Evolutionary conservation across 2,797 vertebrate genomes (phyloP).

Genomic region (Macropodus opercularis): DNA sequence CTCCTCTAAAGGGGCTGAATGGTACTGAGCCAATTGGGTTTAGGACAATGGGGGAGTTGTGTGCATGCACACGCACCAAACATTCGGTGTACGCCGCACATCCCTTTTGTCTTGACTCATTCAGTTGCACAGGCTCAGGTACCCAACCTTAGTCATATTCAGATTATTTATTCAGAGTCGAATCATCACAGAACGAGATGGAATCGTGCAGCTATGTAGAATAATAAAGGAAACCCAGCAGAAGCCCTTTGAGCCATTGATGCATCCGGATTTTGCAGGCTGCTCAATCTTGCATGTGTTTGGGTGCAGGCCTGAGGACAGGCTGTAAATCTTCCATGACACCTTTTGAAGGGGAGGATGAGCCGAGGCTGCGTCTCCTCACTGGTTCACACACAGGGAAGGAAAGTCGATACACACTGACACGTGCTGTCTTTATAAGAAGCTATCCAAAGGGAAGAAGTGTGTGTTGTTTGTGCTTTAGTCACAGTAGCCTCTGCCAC

Average conservation of each 20-base stretch:
- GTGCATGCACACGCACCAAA: neutral
- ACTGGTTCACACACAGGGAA: conserved; percentile 4
- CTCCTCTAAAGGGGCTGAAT: neutral
- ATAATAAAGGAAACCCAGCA: too few species aligned
- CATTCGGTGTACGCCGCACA: conserved; percentile 8
- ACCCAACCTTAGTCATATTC: too few species aligned
- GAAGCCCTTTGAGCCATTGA: too few species aligned
- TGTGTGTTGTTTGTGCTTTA: neutral
- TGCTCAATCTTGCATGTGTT: conserved; percentile 53
- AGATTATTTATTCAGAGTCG: too few species aligned
- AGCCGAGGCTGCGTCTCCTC: neutral
- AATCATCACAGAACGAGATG: too few species aligned
- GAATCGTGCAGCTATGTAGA: too few species aligned
- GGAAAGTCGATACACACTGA: neutral
- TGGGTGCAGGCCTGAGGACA: conserved; percentile 22
- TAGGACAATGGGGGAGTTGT: conserved; percentile 10
- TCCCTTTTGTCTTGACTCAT: conserved; percentile 28
- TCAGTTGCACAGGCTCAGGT: conserved; percentile 33
- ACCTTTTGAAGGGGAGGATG: conserved; percentile 21
- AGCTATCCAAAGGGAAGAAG: neutral
- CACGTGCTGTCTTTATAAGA: neutral
- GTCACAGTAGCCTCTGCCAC: neutral
- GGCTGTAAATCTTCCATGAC: conserved; percentile 41
- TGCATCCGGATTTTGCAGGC: conserved; percentile 32
- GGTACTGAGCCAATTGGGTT: conserved; percentile 18